A percentile compares a stretch with the other conserved stretches of the same genome.
Evolutionary conservation across 2,888 invertebrate species (phyloP).

Genomic region (Gymnocheta viridis): DNA sequence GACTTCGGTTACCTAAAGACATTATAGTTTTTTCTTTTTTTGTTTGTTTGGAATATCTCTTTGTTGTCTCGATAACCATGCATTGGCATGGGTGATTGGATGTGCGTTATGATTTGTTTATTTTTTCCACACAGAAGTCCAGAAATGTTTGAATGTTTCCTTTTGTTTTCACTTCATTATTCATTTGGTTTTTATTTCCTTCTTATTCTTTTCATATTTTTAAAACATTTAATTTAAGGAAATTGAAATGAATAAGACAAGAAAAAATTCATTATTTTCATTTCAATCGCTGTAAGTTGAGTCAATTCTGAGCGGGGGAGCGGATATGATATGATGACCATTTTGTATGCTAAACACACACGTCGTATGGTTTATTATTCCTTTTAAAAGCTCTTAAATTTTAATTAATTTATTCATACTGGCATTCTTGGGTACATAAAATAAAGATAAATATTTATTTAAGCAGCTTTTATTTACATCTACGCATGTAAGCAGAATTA

Average conservation of each 20-base stretch:
- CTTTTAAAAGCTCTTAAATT: constrained; percentile 40
- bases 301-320: background rate
- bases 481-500: background rate
- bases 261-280: constrained; percentile 43
- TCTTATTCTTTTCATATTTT: constrained; percentile 13
- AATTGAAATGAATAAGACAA: constrained; percentile 41
- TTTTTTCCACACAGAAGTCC: background rate
- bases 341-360: constrained; percentile 55
- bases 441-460: constrained; percentile 42
- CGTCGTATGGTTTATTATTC: constrained; percentile 29
- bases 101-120: background rate
- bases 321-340: constrained; percentile 4
- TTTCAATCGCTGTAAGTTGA: constrained; percentile 9
- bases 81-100: constrained; percentile 20
- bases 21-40: background rate
- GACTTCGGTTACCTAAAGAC: background rate
- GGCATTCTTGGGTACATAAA: background rate
- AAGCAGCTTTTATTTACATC: constrained; percentile 24
- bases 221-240: constrained; percentile 52
- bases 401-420: constrained; percentile 58
- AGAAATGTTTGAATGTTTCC: constrained; percentile 21
- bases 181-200: constrained; percentile 3
- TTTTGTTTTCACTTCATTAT: constrained; percentile 37
- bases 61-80: constrained; percentile 29
- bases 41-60: background rate